Base-by-base conservation (phyloP, 2,797 vertebrate species). In the Hyperoplus immaculatus region DNA sequence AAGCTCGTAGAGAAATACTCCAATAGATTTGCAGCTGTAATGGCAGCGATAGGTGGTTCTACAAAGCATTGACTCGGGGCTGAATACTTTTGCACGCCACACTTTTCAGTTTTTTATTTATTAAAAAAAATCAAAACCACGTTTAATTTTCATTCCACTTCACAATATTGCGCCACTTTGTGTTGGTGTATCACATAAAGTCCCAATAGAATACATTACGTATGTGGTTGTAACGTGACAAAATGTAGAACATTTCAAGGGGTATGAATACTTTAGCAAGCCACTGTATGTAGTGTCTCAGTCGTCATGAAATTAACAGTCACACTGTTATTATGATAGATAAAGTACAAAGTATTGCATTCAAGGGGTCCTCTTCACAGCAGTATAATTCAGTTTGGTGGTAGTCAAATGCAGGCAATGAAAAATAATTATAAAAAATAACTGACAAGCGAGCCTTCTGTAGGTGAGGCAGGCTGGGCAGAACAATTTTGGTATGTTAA, bases 331-430 rank as follows among this genome's bases (percentile, higher is more conserved):
- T 60, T 29, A 29, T 29, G 29, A 4, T 4, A 58, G 1, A 47
- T 66, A 38, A 61, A 64, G 16, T 8, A 56, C 16, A 42, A 14
- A 68, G 4, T 38, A 38, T n/a, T 70, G 45, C 45, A 69, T 75
- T 67, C 21, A 67, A 1, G 39, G 6, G 36, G 18, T 64, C 39
- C 8, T 74, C 47, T 47, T 12, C 29, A 56, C n/a, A 69, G 21
- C 5, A 21, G 10, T 29, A 18, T 18, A 53, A 51, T 74, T 68
- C 8, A 65, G 5, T 46, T 0, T 0, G 13, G 12, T 41, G 4
- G 4, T 56, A 29, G 18, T 69, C 16, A 29, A 63, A 55, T 41
- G 42, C 18, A 16, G n/a, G 6, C 5, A 11, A 64, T 43, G 18
- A 38, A 49, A 43, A 45, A 14, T 2, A 10, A n/a, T 21, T 0